A percentile compares a stretch with the other conserved stretches of the same genome.
Evolutionary conservation across 2,888 invertebrate genomes (phyloP).

Genomic region (Chaetogeoica ovagalla): DNA sequence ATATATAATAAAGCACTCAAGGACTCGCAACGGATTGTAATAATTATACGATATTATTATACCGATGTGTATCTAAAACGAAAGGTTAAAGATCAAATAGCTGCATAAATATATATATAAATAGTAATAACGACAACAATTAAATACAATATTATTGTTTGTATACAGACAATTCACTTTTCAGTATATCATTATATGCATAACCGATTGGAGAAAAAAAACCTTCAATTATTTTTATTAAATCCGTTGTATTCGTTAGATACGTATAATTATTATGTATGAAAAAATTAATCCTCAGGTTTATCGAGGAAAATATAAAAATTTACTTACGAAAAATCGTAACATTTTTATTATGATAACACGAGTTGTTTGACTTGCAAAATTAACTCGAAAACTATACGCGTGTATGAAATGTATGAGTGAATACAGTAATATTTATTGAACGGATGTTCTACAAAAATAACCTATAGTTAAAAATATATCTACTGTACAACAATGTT

Average conservation of each 20-base stretch:
- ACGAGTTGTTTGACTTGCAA: too few species aligned
- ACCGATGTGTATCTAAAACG: constrained; percentile 1
- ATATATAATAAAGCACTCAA: background rate
- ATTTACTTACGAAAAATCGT: too few species aligned
- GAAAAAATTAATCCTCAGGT: too few species aligned
- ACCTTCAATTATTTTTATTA: constrained; percentile 16
- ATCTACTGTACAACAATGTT: too few species aligned
- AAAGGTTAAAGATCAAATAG: background rate
- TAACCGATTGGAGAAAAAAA: background rate
- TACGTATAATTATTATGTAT: too few species aligned
- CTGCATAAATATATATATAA: background rate
- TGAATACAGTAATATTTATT: too few species aligned
- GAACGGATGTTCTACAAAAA: too few species aligned
- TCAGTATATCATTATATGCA: background rate
- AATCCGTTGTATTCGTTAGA: background rate
- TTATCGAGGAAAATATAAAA: too few species aligned
- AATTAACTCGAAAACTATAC: too few species aligned
- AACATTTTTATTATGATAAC: too few species aligned
- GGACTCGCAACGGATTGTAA: background rate
- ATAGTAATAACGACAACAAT: background rate
- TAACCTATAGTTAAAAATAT: too few species aligned
- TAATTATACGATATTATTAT: background rate
- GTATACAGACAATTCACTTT: background rate
- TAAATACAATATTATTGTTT: constrained; percentile 15
- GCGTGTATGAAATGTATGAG: too few species aligned